phyloP scores from a whole-genome alignment of 2,888 invertebrate species.

The Drosophila histrio region DNA sequence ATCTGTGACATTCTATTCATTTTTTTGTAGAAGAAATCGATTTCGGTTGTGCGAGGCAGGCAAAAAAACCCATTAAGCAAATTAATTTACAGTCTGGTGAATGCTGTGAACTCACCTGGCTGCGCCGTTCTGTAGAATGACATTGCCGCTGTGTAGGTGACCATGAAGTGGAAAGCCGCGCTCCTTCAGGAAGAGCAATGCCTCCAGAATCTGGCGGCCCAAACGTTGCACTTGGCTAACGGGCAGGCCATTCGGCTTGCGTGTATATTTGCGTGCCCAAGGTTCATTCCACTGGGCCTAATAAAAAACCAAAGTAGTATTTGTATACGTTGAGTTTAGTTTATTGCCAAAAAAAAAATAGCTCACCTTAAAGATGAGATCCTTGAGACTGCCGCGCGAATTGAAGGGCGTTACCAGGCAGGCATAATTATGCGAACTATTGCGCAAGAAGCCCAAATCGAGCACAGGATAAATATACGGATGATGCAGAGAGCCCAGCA shows the following conservation, averaged over 20 bases:
- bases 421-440: slow-evolving; percentile 86
- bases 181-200: slow-evolving; percentile 91
- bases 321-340: neutral
- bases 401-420: slow-evolving; percentile 93
- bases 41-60: too few species aligned
- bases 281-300: slow-evolving; percentile 92
- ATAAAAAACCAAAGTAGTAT: neutral
- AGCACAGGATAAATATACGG: slow-evolving; percentile 96
- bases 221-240: slow-evolving; percentile 93
- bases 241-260: slow-evolving; percentile 89
- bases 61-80: slow-evolving; percentile 30
- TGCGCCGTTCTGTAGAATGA: slow-evolving; percentile 95
- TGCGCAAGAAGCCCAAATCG: slow-evolving; percentile 90
- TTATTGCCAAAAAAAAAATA: slow-evolving; percentile 33
- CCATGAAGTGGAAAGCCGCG: slow-evolving; percentile 94
- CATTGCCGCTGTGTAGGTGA: slow-evolving; percentile 95
- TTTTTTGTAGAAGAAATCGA: neutral
- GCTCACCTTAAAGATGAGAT: slow-evolving; percentile 93
- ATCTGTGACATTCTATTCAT: neutral
- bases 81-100: slow-evolving; percentile 34
- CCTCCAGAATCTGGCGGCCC: slow-evolving; percentile 94
- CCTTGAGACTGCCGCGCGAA: slow-evolving; percentile 93
- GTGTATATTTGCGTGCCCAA: slow-evolving; percentile 90
- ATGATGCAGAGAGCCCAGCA: slow-evolving; percentile 94
- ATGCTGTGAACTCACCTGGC: slow-evolving; percentile 88